These are phyloP conservation scores for Aurelia aurita complex sp. Pacific DNA, from an alignment of 30 jellyfish, hydroid and myxozoan species.

Conservation along the genomic window DNA sequence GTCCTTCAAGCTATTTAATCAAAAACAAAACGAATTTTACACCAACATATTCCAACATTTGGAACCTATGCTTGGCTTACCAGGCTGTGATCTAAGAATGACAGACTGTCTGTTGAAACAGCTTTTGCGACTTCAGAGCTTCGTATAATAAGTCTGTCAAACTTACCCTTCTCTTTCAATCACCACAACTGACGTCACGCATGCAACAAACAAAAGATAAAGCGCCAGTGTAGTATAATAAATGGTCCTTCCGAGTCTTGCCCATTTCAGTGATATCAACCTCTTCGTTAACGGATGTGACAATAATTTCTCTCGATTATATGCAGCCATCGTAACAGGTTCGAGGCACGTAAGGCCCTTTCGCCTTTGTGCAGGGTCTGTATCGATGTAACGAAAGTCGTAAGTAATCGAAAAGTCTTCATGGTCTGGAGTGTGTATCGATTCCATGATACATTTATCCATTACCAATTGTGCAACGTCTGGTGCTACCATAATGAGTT, in stretches of 20 bases:
- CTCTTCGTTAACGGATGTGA: conserved; percentile 75
- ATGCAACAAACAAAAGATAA: conserved; percentile 63
- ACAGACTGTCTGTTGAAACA: too few species aligned
- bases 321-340: conserved; percentile 75
- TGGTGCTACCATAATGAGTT: conserved; percentile 82
- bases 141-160: background rate
- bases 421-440: conserved; percentile 60
- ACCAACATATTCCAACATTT: too few species aligned
- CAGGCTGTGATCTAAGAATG: too few species aligned
- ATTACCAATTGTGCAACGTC: conserved; percentile 85
- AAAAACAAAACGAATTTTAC: too few species aligned
- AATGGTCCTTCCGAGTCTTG: conserved; percentile 72
- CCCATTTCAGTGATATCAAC: conserved; percentile 79
- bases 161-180: conserved; percentile 84
- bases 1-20: too few species aligned
- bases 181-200: conserved; percentile 79
- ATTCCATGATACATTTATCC: conserved; percentile 63
- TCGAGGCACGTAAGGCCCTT: conserved; percentile 31
- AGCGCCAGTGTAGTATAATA: conserved; percentile 57
- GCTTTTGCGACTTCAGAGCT: too few species aligned
- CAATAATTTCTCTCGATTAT: conserved; percentile 70
- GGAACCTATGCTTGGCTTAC: too few species aligned
- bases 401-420: conserved; percentile 60
- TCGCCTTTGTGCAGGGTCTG: conserved; percentile 30
- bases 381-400: conserved; percentile 74